These are phyloP conservation scores for Pyrocephalus nanus DNA, from an alignment of 2,797 vertebrate species.

Conservation along the genomic window DNA sequence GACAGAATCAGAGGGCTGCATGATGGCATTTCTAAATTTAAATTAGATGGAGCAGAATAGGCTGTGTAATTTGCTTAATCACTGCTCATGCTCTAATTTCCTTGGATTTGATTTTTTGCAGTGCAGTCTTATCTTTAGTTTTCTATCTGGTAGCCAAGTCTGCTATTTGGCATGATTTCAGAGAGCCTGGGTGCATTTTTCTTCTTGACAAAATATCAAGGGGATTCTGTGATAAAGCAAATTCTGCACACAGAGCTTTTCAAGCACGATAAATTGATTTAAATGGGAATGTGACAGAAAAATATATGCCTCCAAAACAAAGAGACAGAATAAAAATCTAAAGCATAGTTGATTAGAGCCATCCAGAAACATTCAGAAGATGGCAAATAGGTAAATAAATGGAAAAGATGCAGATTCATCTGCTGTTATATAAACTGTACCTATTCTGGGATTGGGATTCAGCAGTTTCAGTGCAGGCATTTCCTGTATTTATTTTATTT, in stretches of 20 bases:
- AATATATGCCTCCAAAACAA: slow-evolving; percentile 11
- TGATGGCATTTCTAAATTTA: slow-evolving; percentile 61
- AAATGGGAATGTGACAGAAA: background rate
- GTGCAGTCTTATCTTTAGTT: slow-evolving; percentile 31
- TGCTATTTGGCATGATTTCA: slow-evolving; percentile 53
- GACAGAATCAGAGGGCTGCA: background rate
- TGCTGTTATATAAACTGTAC: background rate
- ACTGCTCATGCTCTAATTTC: slow-evolving; percentile 55
- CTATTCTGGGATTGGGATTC: slow-evolving; percentile 41
- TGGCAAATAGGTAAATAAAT: slow-evolving; percentile 29
- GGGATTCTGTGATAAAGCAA: slow-evolving; percentile 17
- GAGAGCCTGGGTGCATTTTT: slow-evolving; percentile 21
- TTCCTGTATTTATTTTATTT: slow-evolving; percentile 46
- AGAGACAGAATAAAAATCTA: slow-evolving; percentile 15
- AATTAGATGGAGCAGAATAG: slow-evolving; percentile 59
- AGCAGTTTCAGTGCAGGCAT: slow-evolving; percentile 30
- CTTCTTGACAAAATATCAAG: slow-evolving; percentile 5
- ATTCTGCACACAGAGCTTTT: slow-evolving; percentile 8
- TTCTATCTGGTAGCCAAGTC: slow-evolving; percentile 36
- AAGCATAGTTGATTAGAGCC: slow-evolving; percentile 7
- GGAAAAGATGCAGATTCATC: slow-evolving; percentile 19
- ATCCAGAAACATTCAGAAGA: slow-evolving; percentile 1
- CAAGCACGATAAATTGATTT: slow-evolving; percentile 18
- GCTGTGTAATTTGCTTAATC: slow-evolving; percentile 55
- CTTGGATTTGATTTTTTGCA: slow-evolving; percentile 60